Evolutionary conservation across 2,113 vertebrate genomes (phyloP).

Genomic region (Ictalurus furcatus): DNA sequence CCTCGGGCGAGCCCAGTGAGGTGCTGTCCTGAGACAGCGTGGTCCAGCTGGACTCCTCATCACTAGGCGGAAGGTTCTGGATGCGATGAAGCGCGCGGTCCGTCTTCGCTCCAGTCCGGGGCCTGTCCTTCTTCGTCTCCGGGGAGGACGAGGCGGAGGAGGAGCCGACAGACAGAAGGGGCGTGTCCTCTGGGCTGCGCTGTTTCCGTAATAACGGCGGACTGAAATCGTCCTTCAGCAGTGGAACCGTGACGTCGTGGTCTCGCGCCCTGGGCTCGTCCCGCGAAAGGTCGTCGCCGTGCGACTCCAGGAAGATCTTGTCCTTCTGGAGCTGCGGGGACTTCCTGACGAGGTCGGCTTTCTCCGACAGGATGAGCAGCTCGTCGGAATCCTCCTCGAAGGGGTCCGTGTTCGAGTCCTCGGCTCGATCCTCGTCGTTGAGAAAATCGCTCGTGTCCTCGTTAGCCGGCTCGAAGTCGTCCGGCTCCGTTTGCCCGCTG

Average conservation of each 20-base stretch:
- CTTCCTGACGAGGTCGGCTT: conserved; percentile 24
- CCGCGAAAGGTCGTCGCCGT: conserved; percentile 70
- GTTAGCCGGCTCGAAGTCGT: conserved; percentile 58
- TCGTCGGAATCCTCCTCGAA: conserved; percentile 42
- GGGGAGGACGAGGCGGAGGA: conserved; percentile 83
- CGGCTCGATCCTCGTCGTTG: conserved; percentile 36
- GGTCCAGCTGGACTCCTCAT: conserved; percentile 97
- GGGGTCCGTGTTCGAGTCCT: conserved; percentile 25
- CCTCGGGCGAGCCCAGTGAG: conserved; percentile 83
- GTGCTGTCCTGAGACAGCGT: conserved; percentile 93
- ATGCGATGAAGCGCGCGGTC: conserved; percentile 94
- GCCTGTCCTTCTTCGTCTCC: conserved; percentile 93
- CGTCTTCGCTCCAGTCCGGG: conserved; percentile 91
- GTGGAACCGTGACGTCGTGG: conserved; percentile 66
- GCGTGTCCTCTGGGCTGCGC: conserved; percentile 83
- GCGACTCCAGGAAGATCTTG: conserved; percentile 84
- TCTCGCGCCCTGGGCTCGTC: not conserved
- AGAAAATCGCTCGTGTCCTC: conserved; percentile 51
- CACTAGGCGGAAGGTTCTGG: conserved; percentile 92
- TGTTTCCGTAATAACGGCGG: conserved; percentile 70
- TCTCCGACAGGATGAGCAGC: conserved; percentile 48
- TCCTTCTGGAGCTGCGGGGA: conserved; percentile 69
- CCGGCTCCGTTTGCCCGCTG: conserved; percentile 20
- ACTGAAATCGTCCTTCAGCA: conserved; percentile 55
- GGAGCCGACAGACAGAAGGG: conserved; percentile 74